Percentiles rank a stretch among this genome's conserved stretches.
Conservation (phyloP, 2,113 vertebrate species). For the Tupaia chinensis region DNA sequence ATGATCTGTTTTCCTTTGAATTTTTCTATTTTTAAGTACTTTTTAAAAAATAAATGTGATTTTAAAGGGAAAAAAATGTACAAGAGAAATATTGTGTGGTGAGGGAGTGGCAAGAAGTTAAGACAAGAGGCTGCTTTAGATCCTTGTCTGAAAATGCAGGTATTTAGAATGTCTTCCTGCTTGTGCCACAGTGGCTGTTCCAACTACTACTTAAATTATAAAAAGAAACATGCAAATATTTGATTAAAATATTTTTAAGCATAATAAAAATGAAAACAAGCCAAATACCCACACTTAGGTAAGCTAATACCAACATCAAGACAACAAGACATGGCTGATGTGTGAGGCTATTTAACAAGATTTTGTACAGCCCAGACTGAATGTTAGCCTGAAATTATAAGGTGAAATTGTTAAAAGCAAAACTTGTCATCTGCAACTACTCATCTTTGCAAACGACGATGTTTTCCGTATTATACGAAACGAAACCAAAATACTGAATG, state of each 20-base stretch:
- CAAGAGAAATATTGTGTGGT: neutral
- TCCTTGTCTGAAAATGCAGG: neutral
- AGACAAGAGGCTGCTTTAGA: neutral
- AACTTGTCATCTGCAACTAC: neutral
- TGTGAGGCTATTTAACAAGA: no score
- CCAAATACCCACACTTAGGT: neutral
- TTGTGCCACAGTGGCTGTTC: no score
- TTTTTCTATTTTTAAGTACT: neutral
- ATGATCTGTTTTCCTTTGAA: neutral
- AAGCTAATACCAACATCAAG: neutral
- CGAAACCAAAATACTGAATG: neutral
- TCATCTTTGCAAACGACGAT: slow-evolving; percentile 1
- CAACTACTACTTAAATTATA: neutral
- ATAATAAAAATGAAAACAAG: neutral
- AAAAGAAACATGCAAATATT: neutral
- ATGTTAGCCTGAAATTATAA: neutral
- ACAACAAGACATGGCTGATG: neutral
- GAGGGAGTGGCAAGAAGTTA: neutral
- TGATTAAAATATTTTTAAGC: neutral
- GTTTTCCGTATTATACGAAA: neutral
- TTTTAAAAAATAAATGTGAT: neutral
- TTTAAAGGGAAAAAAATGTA: neutral
- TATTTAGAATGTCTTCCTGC: no score
- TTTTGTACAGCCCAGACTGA: neutral
- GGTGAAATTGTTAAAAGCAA: neutral